Evolutionary conservation across 2,113 vertebrate species (phyloP), one percentile per base, ranked within the genome.

Genomic region (Marcusenius ussheri): DNA sequence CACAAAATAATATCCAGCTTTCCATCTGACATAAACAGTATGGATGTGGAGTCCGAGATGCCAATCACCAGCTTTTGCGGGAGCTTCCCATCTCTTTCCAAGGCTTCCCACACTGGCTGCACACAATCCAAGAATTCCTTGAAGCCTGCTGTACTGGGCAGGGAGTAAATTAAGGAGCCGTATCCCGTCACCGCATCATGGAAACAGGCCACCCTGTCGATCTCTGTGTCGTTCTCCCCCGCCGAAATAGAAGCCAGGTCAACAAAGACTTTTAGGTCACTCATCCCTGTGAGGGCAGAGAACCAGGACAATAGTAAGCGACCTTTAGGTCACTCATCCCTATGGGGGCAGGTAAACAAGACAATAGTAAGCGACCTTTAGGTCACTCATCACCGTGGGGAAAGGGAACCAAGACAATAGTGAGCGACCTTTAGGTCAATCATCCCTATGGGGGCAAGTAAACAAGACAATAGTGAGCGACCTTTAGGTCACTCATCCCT

Each of bases 181-280:
- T 95, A 96, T 5, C 96, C 95, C 93, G 92, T 94, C 90, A 95
- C 94, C 0, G 95, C 95, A 0, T 95, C 95, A 3, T 95, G 94
- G 91, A 96, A 96, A 91, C 93, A 94, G 39, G 94, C 94, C 87
- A 96, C 93, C 89, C 93, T 93, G 91, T 96, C 96, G 27, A 94
- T 95, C 92, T 96, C 95, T 0, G 90, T 49, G 93, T 96, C 96
- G 27, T 96, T 96, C 92, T 96, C 96, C 88, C 96, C 96, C 5
- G 95, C 96, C 80, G 95, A 95, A 90, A 96, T 96, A 31, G 94
- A 93, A 0, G 95, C 95, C 74, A 96, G 92, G 0, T 96, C 95
- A 2, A 95, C 95, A 74, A 95, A 96, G 31, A 95, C 94, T 89
- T 96, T 96, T 89, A 96, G 89, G 0, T 96, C 95, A 11, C 94